phyloP scores from a whole-genome alignment of 2,113 vertebrate genomes.

The Pogona vitticeps region DNA sequence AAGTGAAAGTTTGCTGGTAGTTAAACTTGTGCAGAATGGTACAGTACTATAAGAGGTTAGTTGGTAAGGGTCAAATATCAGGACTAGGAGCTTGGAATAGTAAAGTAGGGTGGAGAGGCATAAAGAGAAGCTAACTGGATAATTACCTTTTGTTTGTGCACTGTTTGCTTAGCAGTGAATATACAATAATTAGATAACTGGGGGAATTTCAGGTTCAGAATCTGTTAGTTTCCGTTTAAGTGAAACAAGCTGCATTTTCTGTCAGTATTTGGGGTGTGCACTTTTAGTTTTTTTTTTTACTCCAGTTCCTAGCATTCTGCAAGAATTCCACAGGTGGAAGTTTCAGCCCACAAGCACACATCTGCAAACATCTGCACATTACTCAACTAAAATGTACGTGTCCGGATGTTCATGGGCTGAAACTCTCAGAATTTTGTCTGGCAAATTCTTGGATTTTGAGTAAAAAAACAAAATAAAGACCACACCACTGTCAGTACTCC shows the following conservation, averaged over 20 bases:
- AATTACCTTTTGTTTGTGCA: not conserved
- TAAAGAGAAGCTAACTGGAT: not conserved
- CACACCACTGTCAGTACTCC: no score
- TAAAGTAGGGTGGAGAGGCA: not conserved
- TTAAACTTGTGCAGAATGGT: not conserved
- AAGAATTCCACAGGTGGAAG: no score
- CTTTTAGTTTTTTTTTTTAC: no score
- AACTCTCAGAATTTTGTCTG: no score
- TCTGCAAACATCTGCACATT: no score
- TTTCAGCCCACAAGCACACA: no score
- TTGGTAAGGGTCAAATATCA: not conserved
- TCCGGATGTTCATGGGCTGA: no score
- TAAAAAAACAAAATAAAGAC: no score
- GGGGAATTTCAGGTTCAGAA: not conserved
- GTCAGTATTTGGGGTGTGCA: no score
- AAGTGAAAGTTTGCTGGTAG: not conserved
- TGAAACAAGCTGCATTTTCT: not conserved
- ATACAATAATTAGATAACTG: not conserved
- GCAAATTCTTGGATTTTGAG: no score
- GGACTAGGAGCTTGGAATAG: not conserved
- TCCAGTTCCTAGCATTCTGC: no score
- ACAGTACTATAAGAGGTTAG: not conserved
- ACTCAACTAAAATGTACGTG: no score
- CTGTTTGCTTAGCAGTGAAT: not conserved
- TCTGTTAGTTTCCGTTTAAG: not conserved